A percentile compares a stretch with the other conserved stretches of the same genome.
phyloP scores from a whole-genome alignment of 30 jellyfish, hydroid and myxozoan genomes.

The Kudoa iwatai region DNA sequence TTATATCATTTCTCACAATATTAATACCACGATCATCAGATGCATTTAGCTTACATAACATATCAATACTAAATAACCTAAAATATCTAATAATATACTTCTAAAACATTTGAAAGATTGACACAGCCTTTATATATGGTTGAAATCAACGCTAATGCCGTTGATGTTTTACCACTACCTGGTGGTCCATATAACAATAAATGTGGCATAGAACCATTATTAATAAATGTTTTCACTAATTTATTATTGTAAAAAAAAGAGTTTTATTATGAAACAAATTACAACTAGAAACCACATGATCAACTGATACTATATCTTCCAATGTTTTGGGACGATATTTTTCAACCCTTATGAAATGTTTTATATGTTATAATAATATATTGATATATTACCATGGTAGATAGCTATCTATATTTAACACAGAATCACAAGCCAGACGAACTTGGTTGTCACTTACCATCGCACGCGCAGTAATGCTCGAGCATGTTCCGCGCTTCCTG shows the following conservation, averaged over 20 bases:
- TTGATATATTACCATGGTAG: too few species aligned
- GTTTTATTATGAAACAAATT: too few species aligned
- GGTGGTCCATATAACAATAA: conserved; percentile 91
- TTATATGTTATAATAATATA: too few species aligned
- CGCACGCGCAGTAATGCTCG: too few species aligned
- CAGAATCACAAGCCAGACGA: too few species aligned
- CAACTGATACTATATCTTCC: conserved; percentile 56
- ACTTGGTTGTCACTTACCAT: too few species aligned
- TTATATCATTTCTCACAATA: conserved; percentile 44
- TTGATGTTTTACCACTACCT: conserved; percentile 92
- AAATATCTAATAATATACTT: background rate
- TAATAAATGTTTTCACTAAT: too few species aligned
- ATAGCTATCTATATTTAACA: too few species aligned
- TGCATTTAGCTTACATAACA: conserved; percentile 28
- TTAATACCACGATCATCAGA: conserved; percentile 97
- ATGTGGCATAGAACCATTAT: too few species aligned
- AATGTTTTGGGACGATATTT: conserved; percentile 36
- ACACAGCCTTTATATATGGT: background rate
- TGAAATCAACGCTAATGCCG: conserved; percentile 44
- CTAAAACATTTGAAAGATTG: background rate
- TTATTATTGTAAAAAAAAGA: too few species aligned
- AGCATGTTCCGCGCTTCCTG: too few species aligned
- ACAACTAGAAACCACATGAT: too few species aligned
- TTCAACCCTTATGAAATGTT: conserved; percentile 75
- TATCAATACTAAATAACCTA: background rate